Evolutionary conservation across 2,888 invertebrate species (phyloP).

Genomic region (Pollenia angustigena): DNA sequence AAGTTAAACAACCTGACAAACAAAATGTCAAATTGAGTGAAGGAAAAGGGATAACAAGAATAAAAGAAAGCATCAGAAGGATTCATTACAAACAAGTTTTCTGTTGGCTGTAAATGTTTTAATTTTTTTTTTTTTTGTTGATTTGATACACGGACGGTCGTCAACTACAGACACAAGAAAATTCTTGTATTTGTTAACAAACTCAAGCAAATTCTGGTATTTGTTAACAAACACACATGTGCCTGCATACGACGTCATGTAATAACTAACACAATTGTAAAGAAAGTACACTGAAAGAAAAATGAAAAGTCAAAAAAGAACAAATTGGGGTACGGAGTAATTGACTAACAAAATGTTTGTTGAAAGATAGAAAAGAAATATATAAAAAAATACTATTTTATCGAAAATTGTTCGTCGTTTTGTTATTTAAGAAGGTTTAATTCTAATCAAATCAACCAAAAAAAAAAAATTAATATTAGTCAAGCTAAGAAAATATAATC

Average conservation of each 20-base stretch:
- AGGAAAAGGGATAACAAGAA: neutral
- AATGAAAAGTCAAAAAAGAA: no score
- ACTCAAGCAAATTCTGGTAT: neutral
- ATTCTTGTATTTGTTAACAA: neutral
- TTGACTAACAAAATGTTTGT: no score
- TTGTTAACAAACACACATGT: neutral
- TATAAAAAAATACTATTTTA: no score
- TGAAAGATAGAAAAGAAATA: no score
- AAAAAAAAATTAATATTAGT: no score
- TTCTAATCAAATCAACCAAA: no score
- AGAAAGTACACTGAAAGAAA: neutral
- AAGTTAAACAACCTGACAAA: constrained; percentile 11
- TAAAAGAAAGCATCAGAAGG: neutral
- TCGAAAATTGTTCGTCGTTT: no score
- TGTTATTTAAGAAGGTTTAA: no score
- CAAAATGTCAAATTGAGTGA: constrained; percentile 12
- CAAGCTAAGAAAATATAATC: no score
- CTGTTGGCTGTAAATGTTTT: neutral
- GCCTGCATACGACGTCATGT: neutral
- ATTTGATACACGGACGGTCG: no score
- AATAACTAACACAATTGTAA: constrained; percentile 4
- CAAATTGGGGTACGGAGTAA: no score
- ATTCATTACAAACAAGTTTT: constrained; percentile 15
- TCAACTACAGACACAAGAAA: no score
- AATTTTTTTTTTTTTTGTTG: neutral